Conservation (phyloP, 2,113 vertebrate genomes). For the Gobius niger region DNA sequence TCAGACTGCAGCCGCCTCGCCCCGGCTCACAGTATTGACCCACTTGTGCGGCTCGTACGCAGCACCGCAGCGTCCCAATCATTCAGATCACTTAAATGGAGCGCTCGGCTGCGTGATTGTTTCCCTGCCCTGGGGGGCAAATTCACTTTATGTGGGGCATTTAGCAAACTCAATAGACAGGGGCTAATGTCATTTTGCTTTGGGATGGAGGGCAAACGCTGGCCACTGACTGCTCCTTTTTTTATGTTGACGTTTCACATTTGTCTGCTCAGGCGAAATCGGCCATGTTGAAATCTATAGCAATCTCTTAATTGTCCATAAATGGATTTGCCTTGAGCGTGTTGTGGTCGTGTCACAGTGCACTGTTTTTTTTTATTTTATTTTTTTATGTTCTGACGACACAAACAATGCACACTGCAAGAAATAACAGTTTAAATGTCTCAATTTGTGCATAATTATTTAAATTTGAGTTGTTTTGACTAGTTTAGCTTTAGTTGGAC, state of each 20-base stretch:
- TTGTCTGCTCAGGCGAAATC: slow-evolving; percentile 57
- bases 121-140: slow-evolving; percentile 70
- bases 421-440: background rate
- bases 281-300: slow-evolving; percentile 67
- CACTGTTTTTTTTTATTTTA: background rate
- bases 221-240: slow-evolving; percentile 42
- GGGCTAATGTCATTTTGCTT: slow-evolving; percentile 70
- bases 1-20: slow-evolving; percentile 70
- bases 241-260: slow-evolving; percentile 66
- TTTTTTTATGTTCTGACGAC: background rate
- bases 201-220: slow-evolving; percentile 67
- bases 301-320: slow-evolving; percentile 67
- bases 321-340: slow-evolving; percentile 58
- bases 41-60: slow-evolving; percentile 70
- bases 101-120: slow-evolving; percentile 68
- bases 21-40: slow-evolving; percentile 74
- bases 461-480: no score
- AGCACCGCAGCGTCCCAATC: slow-evolving; percentile 62
- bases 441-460: no score
- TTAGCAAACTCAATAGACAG: slow-evolving; percentile 77
- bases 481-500: no score
- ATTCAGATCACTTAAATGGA: slow-evolving; percentile 78
- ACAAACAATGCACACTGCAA: background rate
- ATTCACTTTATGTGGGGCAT: slow-evolving; percentile 76
- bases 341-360: slow-evolving; percentile 7